Conservation (phyloP, 2,888 invertebrate genomes). For the Tachina grossa region DNA sequence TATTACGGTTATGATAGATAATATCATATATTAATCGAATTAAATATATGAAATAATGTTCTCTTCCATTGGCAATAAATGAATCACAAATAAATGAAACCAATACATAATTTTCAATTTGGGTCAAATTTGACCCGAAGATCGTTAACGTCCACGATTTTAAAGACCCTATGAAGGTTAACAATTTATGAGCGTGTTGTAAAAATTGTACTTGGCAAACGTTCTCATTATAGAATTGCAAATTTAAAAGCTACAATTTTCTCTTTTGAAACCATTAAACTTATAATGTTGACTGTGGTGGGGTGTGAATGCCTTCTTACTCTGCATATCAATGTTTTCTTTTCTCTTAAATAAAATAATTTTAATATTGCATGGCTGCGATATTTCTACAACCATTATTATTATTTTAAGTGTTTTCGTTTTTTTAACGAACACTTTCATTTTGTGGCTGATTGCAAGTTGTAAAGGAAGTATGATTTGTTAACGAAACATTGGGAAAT, state of each 20-base stretch:
- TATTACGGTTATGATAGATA: too few species aligned
- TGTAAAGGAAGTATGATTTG: conserved; percentile 54
- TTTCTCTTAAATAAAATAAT: conserved; percentile 35
- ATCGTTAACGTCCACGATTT: too few species aligned
- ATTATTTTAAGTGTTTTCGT: conserved; percentile 20
- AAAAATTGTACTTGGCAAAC: conserved; percentile 17
- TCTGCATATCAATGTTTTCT: conserved; percentile 24
- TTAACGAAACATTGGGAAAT: conserved; percentile 31
- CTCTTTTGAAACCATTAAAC: not conserved
- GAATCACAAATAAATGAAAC: too few species aligned
- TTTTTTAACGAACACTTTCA: conserved; percentile 34
- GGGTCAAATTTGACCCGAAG: too few species aligned
- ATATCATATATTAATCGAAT: too few species aligned
- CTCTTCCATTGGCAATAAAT: too few species aligned
- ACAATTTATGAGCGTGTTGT: conserved; percentile 45
- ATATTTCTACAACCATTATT: not conserved
- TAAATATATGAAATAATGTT: too few species aligned
- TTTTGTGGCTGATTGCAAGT: conserved; percentile 44
- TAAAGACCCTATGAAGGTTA: too few species aligned
- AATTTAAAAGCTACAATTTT: conserved; percentile 6
- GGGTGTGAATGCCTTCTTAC: not conserved
- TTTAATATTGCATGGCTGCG: conserved; percentile 38
- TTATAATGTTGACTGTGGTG: not conserved
- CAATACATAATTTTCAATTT: too few species aligned
- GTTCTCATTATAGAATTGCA: not conserved